Conservation (phyloP, 2,888 invertebrate genomes). For the Drosophila austrosaltans region DNA sequence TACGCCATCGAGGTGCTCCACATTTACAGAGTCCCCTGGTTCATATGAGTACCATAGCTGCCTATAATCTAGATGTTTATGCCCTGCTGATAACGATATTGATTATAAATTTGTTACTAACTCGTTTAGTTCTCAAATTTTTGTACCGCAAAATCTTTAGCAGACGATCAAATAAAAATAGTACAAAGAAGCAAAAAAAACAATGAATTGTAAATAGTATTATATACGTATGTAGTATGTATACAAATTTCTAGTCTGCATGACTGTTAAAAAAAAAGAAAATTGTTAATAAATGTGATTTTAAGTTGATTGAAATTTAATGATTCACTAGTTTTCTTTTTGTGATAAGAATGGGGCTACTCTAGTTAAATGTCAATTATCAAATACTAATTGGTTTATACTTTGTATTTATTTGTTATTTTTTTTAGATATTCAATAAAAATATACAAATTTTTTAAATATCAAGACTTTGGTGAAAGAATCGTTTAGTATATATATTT, state of each 20-base stretch:
- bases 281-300: background rate
- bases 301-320: background rate
- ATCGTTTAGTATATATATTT: no score
- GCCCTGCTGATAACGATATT: constrained; percentile 16
- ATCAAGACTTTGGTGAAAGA: no score
- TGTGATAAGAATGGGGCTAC: background rate
- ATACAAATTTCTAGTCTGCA: background rate
- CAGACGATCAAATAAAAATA: background rate
- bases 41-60: constrained; percentile 83
- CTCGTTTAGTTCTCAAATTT: background rate
- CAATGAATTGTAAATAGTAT: background rate
- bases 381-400: background rate
- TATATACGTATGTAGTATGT: background rate
- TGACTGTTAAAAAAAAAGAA: background rate
- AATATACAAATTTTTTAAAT: no score
- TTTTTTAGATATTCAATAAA: no score
- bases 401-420: no score
- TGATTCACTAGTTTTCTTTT: background rate
- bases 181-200: background rate
- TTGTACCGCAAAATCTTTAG: constrained; percentile 3
- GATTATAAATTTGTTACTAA: background rate
- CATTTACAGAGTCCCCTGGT: constrained; percentile 84
- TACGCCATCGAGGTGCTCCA: constrained; percentile 85
- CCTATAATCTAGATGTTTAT: constrained; percentile 84
- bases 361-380: background rate